Base-by-base conservation (phyloP, 2,113 vertebrate species). In the Eolophus roseicapilla region DNA sequence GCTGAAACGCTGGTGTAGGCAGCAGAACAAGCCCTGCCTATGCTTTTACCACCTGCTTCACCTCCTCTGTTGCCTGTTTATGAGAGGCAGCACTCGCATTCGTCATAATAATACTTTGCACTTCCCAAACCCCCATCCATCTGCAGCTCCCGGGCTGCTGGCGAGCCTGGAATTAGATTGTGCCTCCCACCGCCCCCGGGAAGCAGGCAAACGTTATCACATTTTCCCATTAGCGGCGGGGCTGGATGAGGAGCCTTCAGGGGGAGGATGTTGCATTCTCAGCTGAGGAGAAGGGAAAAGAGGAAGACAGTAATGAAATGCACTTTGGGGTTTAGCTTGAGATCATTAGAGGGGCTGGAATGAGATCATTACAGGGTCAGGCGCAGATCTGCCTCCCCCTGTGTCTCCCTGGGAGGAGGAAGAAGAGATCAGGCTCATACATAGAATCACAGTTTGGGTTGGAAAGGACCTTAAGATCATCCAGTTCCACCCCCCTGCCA, bases 91-190 rank as follows among this genome's bases (percentile, higher is more conserved):
- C 70, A 41, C n/a, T 85, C 46, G 28, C 65, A 84, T 88, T 94
- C 6, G 1, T 93, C 53, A 80, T 76, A 53, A 88, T 76, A 53
- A 81, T 52, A 73, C 67, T 74, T 73, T 65, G 53, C 76, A 35
- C 79, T 93, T 95, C 95, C 90, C 81, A 4, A 96, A 62, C 85
- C 91, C 31, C 71, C 81, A 35, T 90, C 88, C 91, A 87, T 79
- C 92, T 82, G 74, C 86, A 76, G 82, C 15, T 6, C 85, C 50
- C 0, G 5, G 65, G 93, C 86, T 89, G 68, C 88, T 93, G 89
- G 87, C 76, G 86, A 88, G 91, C 64, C 86, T 96, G 88, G 95
- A 86, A 95, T 96, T 94, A 95, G 95, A 73, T 75, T n/a, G 73
- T 49, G 76, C 89, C 79, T 94, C 85, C 92, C 73, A 43, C 84